Evolutionary conservation across 2,888 invertebrate species (phyloP), one percentile per base, ranked within the genome.

Genomic region (Cryptus viduatorius): DNA sequence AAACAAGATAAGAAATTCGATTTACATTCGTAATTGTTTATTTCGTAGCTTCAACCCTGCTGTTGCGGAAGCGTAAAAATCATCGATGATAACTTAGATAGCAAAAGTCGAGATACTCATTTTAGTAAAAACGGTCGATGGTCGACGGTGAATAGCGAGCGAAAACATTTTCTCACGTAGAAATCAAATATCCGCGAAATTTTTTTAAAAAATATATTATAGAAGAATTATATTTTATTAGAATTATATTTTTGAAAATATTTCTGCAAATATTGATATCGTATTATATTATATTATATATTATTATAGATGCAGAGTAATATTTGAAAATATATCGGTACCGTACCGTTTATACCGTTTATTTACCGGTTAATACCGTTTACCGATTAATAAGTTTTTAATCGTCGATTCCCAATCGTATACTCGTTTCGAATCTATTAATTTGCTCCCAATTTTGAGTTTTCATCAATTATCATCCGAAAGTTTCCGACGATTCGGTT

Each of bases 1-100:
- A 42, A 56, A 61, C 37, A 37, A 14, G 48, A 78, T 69, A 59
- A 69, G 19, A 69, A 8, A 29, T 19, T 8, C 29, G 46, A 78
- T 31, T 14, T 37, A 29, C 24, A 31, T 48, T 29, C 4, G 3
- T 31, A 48, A 14, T 10, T 5, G 10, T 46, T 46, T 48, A 16
- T 61, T 64, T 64, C 12, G 3, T 69, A 16, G 4, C 31, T n/a
- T 50, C 48, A 7, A 31, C 7, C 44, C 24, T 29, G 12, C 5
- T 19, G 56, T 56, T 10, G 8, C 10, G 56, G 10, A 10, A 56
- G 19, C 16, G 16, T 19, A 10, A 10, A 19, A 56, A 56, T 56
- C 12, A 24, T 24, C 14, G 46, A 14, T 14, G 24, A 7, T 8
- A 16, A 10, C 16, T 10, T 56, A 12, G 56, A 56, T 24, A 56